These are phyloP conservation scores for Eupeodes corollae DNA, from an alignment of 1,140 invertebrate genomes.

Conservation along the genomic window DNA sequence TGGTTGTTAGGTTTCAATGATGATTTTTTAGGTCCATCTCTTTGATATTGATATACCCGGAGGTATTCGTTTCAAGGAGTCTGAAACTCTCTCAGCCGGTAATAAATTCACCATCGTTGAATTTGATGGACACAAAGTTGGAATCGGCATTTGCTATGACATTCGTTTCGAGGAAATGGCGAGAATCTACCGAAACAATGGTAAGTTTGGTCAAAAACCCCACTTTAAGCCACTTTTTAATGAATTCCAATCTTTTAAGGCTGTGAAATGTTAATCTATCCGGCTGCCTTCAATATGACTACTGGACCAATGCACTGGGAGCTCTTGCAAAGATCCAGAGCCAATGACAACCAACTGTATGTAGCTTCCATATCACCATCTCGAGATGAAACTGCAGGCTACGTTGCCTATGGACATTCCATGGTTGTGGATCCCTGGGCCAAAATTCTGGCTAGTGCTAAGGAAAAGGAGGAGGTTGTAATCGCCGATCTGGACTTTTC, in stretches of 20 bases:
- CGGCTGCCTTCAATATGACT: constrained; percentile 92
- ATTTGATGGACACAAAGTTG: constrained; percentile 64
- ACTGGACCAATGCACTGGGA: constrained; percentile 92
- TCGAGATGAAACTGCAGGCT: constrained; percentile 54
- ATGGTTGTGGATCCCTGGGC: constrained; percentile 82
- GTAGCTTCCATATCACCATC: constrained; percentile 68
- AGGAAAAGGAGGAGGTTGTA: constrained; percentile 58
- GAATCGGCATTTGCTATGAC: constrained; percentile 91
- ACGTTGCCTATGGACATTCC: constrained; percentile 84
- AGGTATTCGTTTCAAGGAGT: constrained; percentile 88
- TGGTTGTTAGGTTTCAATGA: neutral
- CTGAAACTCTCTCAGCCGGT: constrained; percentile 68
- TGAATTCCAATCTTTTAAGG: constrained; percentile 41
- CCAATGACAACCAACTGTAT: constrained; percentile 75
- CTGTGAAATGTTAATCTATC: constrained; percentile 76
- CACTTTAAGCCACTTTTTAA: neutral
- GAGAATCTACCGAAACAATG: constrained; percentile 63
- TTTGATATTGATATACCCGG: constrained; percentile 93
- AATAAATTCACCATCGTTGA: constrained; percentile 64
- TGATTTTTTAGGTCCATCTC: constrained; percentile 66
- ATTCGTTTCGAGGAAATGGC: constrained; percentile 85
- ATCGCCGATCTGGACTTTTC: constrained; percentile 65
- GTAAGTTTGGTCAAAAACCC: constrained; percentile 37
- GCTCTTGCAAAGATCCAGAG: constrained; percentile 63
- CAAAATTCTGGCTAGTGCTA: constrained; percentile 57